Evolutionary conservation across 1,140 invertebrate genomes (phyloP).

Genomic region (Bombus difficillimus): DNA sequence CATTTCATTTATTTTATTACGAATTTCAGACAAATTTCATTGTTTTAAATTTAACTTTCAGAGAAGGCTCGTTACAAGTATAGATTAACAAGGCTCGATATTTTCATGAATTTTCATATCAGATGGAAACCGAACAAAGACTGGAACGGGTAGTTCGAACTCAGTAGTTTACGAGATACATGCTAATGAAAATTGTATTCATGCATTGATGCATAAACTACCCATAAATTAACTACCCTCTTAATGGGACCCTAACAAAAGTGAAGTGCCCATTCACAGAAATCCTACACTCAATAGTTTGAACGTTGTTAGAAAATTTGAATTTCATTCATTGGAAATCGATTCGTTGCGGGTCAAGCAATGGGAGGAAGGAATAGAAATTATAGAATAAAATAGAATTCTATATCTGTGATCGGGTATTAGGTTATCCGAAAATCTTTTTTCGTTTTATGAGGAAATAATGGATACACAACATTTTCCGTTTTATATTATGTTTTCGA

Average conservation of each 20-base stretch:
- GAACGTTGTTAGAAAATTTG: no score
- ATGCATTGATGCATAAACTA: background rate
- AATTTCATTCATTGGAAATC: no score
- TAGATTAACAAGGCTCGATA: background rate
- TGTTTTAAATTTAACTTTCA: background rate
- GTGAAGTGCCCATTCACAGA: background rate
- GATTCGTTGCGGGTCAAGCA: background rate
- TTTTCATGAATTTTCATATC: background rate
- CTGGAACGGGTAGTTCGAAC: no score
- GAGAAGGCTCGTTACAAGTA: background rate
- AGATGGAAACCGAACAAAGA: background rate
- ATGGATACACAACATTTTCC: no score
- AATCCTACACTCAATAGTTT: background rate
- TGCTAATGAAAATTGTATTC: background rate
- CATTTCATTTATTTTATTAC: background rate
- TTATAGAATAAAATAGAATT: background rate
- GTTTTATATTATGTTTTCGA: no score
- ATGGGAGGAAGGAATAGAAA: background rate
- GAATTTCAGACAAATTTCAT: background rate
- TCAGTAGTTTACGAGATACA: background rate
- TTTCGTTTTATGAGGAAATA: no score
- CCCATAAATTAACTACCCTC: background rate
- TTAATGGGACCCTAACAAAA: background rate
- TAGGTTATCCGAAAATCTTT: no score
- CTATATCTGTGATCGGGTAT: no score